Base-by-base conservation (phyloP, 2,888 invertebrate genomes). In the Hanleya hanleyi region DNA sequence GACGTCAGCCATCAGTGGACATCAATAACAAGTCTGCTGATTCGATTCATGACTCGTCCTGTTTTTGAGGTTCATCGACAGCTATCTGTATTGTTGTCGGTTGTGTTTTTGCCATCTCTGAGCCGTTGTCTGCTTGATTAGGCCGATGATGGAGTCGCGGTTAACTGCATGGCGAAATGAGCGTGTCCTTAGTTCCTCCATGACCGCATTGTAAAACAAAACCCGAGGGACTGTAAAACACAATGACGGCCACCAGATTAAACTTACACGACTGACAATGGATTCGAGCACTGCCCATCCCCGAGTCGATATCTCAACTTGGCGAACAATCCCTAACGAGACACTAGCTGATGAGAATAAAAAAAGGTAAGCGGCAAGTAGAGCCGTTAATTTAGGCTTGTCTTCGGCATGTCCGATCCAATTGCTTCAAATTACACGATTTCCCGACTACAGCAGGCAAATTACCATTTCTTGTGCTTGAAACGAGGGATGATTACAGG, bases 311-410 rank as follows among this genome's bases (percentile, higher is more conserved):
- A n/a, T n/a, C n/a, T n/a, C n/a, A n/a, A n/a, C n/a, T n/a, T n/a
- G n/a, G 22, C 57, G 32, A 32, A 57, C 57, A 57, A 57, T 57
- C 29, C 22, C 22, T 57, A 57, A 57, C 32, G 57, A 57, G 57
- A 57, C 32, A n/a, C 2, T 22, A 15, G 57, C 57, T 29, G 32
- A 57, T 57, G 57, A 57, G 57, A 57, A 57, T 57, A 57, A 57
- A 57, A n/a, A 57, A 57, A 57, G 57, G 57, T 57, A 57, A 57
- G 32, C 57, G 57, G 29, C 22, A 57, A 57, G 32, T 26, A 57
- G 57, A 57, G 18, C 32, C 26, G 57, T 57, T 57, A 57, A 57
- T 57, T 57, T 29, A 29, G 57, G 29, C 57, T 29, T 57, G 57
- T 57, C 57, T 57, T 26, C 57, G 9, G 29, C 57, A 15, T 57